Evolutionary conservation across 2,888 invertebrate species (phyloP), one percentile per base, ranked within the genome.

Genomic region (Machimus rusticus): DNA sequence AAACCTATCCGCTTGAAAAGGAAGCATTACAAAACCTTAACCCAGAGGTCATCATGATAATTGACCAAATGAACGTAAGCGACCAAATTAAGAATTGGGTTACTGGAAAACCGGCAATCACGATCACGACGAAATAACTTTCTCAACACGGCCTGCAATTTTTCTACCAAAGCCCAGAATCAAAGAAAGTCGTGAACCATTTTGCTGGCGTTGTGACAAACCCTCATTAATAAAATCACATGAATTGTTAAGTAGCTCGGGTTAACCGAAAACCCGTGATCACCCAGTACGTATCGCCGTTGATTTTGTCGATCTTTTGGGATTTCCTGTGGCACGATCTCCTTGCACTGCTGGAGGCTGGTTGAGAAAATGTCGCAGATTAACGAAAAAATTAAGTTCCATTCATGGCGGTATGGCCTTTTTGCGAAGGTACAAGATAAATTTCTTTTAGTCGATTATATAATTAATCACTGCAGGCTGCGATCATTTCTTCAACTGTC

Each of bases 151-250:
- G 23, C 66, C 28, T 2, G 28, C 66, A 66, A 66, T 76, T 76
- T 76, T 19, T 76, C 37, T 76, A 76, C 37, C 37, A 76, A n/a
- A 14, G 76, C 34, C 34, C 8, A 76, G 34, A 76, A 34, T 76
- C 34, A 37, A 76, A 76, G 81, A 81, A 55, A 81, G 51, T 81
- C 81, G 55, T 81, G 81, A 51, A 51, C 81, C 28, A 81, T 51
- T 39, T 51, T 28, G 55, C n/a, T 55, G 81, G 16, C n/a, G 55
- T 31, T 76, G 51, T 81, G 55, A 81, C 81, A 81, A 81, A 23
- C 14, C 12, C 14, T 51, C 51, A 51, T 55, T 55, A 46, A 81
- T 81, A 81, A 78, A 9, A 55, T 81, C 51, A 28, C n/a, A 31
- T 81, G 14, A 66, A 66, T 66, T 39, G 37, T 43, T 78, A n/a